These are phyloP conservation scores for Heterotis niloticus DNA, from an alignment of 2,113 vertebrate genomes.

Conservation along the genomic window DNA sequence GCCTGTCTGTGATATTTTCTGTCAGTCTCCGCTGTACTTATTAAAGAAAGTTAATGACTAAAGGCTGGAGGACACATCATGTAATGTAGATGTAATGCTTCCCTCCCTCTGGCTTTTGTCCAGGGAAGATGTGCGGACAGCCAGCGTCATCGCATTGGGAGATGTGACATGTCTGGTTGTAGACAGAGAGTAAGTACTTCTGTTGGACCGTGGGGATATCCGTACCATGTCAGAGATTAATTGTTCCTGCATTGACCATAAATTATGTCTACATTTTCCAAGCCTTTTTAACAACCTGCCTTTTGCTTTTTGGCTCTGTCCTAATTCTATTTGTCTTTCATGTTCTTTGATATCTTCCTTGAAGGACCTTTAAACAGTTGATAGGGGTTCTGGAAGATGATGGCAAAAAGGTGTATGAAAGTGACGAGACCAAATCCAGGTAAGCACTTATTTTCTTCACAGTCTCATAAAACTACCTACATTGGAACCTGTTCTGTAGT, in stretches of 20 bases:
- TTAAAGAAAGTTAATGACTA: not conserved
- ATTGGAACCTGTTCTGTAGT: too few relatives aligned
- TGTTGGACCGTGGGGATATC: not conserved
- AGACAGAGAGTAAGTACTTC: constrained; percentile 63
- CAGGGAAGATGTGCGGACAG: constrained; percentile 63
- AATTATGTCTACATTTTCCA: not conserved
- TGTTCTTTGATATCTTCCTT: not conserved
- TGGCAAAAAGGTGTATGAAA: constrained; percentile 49
- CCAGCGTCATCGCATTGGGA: constrained; percentile 59
- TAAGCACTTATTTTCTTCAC: constrained; percentile 38
- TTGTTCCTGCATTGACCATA: not conserved
- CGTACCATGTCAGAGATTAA: not conserved
- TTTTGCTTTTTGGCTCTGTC: not conserved
- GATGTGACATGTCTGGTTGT: constrained; percentile 69
- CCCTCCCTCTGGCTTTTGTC: not conserved
- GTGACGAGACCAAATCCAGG: constrained; percentile 54
- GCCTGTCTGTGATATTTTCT: not conserved
- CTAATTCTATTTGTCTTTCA: not conserved
- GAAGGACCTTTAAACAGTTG: constrained; percentile 65
- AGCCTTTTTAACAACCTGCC: not conserved
- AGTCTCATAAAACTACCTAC: too few relatives aligned
- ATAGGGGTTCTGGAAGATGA: constrained; percentile 59
- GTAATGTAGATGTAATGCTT: not conserved
- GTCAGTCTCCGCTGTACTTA: not conserved
- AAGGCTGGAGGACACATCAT: not conserved